Percentiles rank a stretch among this genome's conserved stretches.
Evolutionary conservation across 2,113 vertebrate genomes (phyloP).

Genomic region (Todiramphus chloris): DNA sequence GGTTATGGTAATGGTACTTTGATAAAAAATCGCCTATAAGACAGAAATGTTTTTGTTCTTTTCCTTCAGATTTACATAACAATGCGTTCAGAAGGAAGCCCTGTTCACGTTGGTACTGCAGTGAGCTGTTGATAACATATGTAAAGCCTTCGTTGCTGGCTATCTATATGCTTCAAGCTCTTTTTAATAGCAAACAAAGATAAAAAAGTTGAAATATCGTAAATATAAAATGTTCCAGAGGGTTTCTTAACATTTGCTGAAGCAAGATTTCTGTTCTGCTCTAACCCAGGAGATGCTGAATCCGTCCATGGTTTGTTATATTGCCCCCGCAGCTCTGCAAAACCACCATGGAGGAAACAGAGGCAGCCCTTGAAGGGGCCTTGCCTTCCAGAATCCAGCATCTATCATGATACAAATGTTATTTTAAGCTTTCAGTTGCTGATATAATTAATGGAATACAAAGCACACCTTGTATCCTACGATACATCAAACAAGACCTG

Average conservation of each 20-base stretch:
- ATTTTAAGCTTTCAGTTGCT: background rate
- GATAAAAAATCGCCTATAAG: background rate
- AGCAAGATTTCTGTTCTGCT: background rate
- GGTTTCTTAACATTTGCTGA: background rate
- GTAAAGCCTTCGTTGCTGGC: background rate
- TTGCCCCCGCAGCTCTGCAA: background rate
- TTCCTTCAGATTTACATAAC: background rate
- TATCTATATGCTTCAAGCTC: background rate
- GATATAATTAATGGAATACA: background rate
- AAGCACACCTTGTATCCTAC: fast-evolving
- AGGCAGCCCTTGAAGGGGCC: fast-evolving
- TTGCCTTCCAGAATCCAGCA: background rate
- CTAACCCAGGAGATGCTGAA: fast-evolving
- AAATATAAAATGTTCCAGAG: background rate
- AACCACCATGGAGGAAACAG: background rate
- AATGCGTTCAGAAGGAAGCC: background rate
- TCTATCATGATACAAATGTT: background rate
- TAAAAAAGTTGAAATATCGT: background rate
- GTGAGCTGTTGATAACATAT: background rate
- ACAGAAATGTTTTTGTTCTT: background rate
- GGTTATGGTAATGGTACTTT: background rate
- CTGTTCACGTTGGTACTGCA: background rate
- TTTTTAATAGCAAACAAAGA: background rate
- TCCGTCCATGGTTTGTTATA: fast-evolving
- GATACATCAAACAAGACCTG: background rate